Conservation (phyloP, 2,797 vertebrate species). For the Oryzias dopingdopingensis region DNA sequence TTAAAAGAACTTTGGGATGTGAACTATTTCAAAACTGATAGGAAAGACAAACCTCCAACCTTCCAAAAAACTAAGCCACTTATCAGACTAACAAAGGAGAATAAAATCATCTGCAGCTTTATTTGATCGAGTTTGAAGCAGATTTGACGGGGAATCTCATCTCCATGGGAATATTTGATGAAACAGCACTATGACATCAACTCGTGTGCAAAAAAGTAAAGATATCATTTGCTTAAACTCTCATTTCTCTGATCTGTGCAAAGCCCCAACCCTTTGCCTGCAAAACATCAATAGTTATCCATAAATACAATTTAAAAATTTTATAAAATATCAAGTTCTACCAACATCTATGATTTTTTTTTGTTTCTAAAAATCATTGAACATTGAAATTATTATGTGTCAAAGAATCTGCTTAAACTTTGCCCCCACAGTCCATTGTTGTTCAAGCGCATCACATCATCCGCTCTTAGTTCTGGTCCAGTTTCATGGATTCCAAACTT, state of each 20-base stretch:
- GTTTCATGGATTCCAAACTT: background rate
- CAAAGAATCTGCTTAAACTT: constrained; percentile 11
- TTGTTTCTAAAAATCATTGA: background rate
- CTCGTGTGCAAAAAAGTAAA: background rate
- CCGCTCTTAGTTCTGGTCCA: background rate
- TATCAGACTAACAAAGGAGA: background rate
- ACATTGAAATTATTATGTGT: background rate
- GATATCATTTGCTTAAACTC: background rate
- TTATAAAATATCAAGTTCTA: constrained; percentile 24
- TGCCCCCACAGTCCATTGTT: background rate
- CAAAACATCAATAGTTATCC: constrained; percentile 18
- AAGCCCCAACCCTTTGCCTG: constrained; percentile 3
- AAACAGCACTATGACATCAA: background rate
- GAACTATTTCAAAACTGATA: no score
- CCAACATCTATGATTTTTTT: background rate
- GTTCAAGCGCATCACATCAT: background rate
- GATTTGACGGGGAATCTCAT: background rate
- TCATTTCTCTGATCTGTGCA: background rate
- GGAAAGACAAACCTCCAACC: no score
- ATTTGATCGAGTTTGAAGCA: constrained; percentile 5
- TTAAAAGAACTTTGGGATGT: no score
- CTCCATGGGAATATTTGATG: background rate
- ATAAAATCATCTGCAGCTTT: constrained; percentile 7
- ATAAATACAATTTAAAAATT: constrained; percentile 23
- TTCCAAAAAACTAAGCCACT: no score